Evolutionary conservation across 1,140 invertebrate species (phyloP).

Genomic region (Oscheius sp.): DNA sequence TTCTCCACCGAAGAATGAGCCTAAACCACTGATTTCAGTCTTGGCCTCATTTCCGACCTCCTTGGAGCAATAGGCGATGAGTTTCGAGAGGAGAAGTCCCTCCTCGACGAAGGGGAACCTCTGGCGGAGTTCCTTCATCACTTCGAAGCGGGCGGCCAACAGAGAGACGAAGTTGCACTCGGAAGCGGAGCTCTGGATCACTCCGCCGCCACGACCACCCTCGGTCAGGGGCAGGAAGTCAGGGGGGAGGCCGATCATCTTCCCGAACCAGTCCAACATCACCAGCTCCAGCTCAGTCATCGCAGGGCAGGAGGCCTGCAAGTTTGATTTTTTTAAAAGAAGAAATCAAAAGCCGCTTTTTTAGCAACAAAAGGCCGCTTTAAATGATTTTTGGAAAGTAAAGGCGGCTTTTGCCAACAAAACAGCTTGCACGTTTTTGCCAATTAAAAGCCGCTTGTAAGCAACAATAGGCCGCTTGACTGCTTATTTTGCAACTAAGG

Average conservation of each 20-base stretch:
- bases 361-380: no score
- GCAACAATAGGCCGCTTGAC: no score
- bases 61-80: slow-evolving; percentile 81
- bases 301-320: slow-evolving; percentile 86
- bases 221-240: slow-evolving; percentile 66
- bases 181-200: slow-evolving; percentile 85
- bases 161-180: slow-evolving; percentile 93
- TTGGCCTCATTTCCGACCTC: slow-evolving; percentile 61
- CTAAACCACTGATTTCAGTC: slow-evolving; percentile 63
- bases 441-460: no score
- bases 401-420: no score
- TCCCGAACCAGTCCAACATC: slow-evolving; percentile 92
- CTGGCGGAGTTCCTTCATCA: slow-evolving; percentile 83
- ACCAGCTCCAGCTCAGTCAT: slow-evolving; percentile 96
- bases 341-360: no score
- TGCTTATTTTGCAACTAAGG: not conserved
- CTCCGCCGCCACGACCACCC: slow-evolving; percentile 65
- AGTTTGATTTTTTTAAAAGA: not conserved
- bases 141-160: slow-evolving; percentile 87
- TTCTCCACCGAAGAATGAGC: slow-evolving; percentile 99
- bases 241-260: slow-evolving; percentile 67
- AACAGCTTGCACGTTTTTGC: no score
- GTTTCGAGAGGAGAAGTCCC: slow-evolving; percentile 84
- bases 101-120: slow-evolving; percentile 87
- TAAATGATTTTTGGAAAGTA: no score